Evolutionary conservation across 2,888 invertebrate species (phyloP).

Genomic region (Drosophila ustulata): DNA sequence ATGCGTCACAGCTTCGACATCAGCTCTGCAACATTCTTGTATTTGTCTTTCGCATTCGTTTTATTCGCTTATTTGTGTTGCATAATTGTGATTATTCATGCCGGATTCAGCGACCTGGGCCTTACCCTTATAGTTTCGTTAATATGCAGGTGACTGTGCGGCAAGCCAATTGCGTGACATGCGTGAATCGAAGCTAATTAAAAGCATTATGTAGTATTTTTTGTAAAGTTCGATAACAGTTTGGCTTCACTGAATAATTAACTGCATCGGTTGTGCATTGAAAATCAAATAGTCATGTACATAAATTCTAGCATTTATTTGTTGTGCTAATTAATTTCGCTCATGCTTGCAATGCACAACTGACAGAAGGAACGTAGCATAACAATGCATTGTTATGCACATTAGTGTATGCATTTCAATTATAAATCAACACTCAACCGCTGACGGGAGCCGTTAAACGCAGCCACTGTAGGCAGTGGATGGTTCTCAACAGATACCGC

Average conservation of each 20-base stretch:
- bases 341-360: constrained; percentile 7
- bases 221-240: constrained; percentile 23
- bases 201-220: constrained; percentile 4
- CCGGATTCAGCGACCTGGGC: constrained; percentile 55
- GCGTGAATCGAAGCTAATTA: constrained; percentile 61
- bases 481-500: constrained; percentile 15
- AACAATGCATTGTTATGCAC: constrained; percentile 15
- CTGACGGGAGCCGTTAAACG: constrained; percentile 29
- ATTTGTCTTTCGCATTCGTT: constrained; percentile 14
- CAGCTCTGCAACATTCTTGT: constrained; percentile 16
- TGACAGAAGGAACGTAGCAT: constrained; percentile 36
- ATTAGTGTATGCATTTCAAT: constrained; percentile 34
- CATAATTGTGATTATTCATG: constrained; percentile 56
- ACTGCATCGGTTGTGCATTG: constrained; percentile 5
- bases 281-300: neutral
- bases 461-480: constrained; percentile 9
- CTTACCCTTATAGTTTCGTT: constrained; percentile 18
- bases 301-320: neutral
- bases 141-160: constrained; percentile 16
- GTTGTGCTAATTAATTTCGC: neutral
- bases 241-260: constrained; percentile 17
- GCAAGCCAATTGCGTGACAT: constrained; percentile 58
- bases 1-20: constrained; percentile 38
- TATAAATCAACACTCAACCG: constrained; percentile 36
- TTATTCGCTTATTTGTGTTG: constrained; percentile 9